Percentiles rank a stretch among this genome's conserved stretches.
These are phyloP conservation scores for Aplodontia rufa DNA, from an alignment of 2,113 vertebrate genomes.

Conservation along the genomic window DNA sequence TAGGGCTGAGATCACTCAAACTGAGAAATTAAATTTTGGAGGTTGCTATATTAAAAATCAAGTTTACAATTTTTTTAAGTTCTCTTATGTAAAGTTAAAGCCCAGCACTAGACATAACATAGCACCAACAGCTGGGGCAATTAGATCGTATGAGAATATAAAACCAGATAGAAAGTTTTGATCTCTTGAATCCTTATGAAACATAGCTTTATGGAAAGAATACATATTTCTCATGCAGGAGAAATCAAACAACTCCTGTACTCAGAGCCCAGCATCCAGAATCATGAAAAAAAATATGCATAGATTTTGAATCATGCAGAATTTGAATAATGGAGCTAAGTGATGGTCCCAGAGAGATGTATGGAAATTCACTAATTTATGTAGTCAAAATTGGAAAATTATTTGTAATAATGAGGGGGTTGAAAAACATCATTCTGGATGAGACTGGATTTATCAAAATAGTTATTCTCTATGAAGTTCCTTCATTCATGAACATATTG, in stretches of 20 bases:
- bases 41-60: not conserved
- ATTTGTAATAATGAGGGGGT: not conserved
- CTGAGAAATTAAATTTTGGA: not conserved
- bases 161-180: not conserved
- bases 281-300: not conserved
- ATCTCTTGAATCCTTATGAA: not conserved
- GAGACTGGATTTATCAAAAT: not conserved
- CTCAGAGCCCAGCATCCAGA: not conserved
- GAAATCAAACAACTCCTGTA: not conserved
- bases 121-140: not conserved
- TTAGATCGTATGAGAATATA: not conserved
- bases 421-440: not conserved
- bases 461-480: not conserved
- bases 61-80: not conserved
- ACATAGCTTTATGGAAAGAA: not conserved
- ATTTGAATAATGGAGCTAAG: not conserved
- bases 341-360: not conserved
- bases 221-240: not conserved
- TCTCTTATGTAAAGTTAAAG: not conserved
- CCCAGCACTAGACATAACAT: not conserved
- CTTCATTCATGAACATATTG: not conserved
- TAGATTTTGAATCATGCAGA: not conserved
- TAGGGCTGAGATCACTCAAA: not conserved
- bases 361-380: slow-evolving; percentile 5
- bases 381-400: not conserved